Evolutionary conservation across 2,888 invertebrate genomes (phyloP), one percentile per base, ranked within the genome.

Genomic region (Eupithecia dodoneata): DNA sequence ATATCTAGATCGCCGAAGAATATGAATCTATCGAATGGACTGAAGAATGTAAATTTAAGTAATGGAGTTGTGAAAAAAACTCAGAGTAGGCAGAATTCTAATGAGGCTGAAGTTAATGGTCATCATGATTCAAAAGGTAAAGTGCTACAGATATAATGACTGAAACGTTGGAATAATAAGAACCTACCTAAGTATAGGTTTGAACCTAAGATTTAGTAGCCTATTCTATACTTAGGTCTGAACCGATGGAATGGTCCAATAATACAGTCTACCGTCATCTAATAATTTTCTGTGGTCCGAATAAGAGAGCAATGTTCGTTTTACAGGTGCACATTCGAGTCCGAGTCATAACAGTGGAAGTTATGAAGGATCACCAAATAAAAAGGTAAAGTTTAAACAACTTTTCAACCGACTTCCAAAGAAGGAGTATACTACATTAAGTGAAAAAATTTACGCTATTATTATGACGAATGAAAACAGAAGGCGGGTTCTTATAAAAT

Each of bases 351-450:
- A 91, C 84, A 89, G 89, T 81, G 84, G 88, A 77, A 95, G 91
- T 83, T 94, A 92, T 81, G 94, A 94, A 85, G 91, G 93, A 76
- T 95, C 94, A 45, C 94, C 94, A 67, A 94, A 92, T 83, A 94
- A 93, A 89, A 93, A 95, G 90, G 94, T 93, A 86, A 72, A 71
- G 7, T 10, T 42, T 74, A 3, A 30, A 30, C 30, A 30, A 30
- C 30, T 30, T 30, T 30, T 30, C 1, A 30, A 30, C 30, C 30
- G 30, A 30, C 1, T 30, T 30, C 30, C 30, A 30, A 30, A 30
- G 30, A 30, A 30, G 30, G 30, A 30, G 30, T n/a, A n/a, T 30
- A 30, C 30, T 30, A 30, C 30, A 30, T 30, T 30, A 1, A 30
- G 30, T 30, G 30, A 30, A 30, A 30, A 30, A 30, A 30, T 30